Evolutionary conservation across 2,797 vertebrate genomes (phyloP), one percentile per base, ranked within the genome.

Genomic region (Arrhamphus sclerolepis): DNA sequence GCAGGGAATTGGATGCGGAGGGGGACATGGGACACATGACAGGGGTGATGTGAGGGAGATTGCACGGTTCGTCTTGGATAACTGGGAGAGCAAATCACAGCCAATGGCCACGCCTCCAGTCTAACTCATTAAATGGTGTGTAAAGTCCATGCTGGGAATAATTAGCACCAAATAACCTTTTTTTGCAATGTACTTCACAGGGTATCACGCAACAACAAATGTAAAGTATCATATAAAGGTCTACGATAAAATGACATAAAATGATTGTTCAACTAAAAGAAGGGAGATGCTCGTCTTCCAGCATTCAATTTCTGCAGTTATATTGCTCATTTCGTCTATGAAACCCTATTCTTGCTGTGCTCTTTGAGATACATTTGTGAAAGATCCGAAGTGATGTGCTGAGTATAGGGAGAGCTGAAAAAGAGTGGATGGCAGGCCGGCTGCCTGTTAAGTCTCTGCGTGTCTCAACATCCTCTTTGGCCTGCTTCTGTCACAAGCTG

Each of bases 401-500:
- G 88, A 89, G 83, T 87, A 61, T 86, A 85, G 89, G 78, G 72
- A 76, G 75, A 89, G 82, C 80, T 87, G 87, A 90, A 87, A 78
- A 89, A 85, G 81, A 87, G 85, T 88, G 79, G 86, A 87, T 87
- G 86, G 81, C 85, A 73, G 79, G 86, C 88, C 85, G 84, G 86
- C 88, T 89, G 89, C 87, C 87, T 88, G 89, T 83, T 88, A 75
- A 65, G 81, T 83, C 82, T 79, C 78, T 83, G 75, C 68, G 72
- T 80, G 83, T 87, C 77, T 87, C 82, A 65, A 76, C 89, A 74
- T 89, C 86, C 85, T 89, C 89, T 82, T 81, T 92, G 90, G 82
- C 90, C 91, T 89, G 91, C 86, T 91, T 92, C 89, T 91, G 91
- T 92, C 89, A 92, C 88, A 88, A 87, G 83, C 78, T 81, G 91